Evolutionary conservation across 2,797 vertebrate species (phyloP).

Genomic region (Alectoris magna): DNA sequence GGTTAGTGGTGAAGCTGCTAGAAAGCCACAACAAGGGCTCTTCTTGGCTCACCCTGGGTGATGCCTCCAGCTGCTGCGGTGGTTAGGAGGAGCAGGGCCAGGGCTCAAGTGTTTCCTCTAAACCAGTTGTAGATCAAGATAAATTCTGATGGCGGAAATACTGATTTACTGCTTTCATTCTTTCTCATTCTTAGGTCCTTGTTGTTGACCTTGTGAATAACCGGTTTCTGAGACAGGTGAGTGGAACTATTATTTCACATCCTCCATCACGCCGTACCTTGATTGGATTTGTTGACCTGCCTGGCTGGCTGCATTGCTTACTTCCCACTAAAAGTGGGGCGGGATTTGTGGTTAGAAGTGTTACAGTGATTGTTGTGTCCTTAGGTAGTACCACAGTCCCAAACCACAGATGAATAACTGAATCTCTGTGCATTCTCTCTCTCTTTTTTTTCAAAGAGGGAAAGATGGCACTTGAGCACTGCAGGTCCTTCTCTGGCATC

Average conservation of each 20-base stretch:
- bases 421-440: background rate
- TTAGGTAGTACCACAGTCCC: background rate
- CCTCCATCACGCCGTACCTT: background rate
- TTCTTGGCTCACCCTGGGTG: background rate
- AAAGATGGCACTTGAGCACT: background rate
- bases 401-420: background rate
- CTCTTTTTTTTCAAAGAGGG: background rate
- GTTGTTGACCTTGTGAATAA: constrained; percentile 95
- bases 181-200: constrained; percentile 85
- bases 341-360: background rate
- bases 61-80: background rate
- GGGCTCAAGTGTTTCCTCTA: background rate
- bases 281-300: background rate
- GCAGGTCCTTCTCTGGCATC: background rate
- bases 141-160: background rate
- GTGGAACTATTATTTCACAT: background rate
- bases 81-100: background rate
- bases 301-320: background rate
- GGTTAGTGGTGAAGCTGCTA: background rate
- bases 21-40: constrained; percentile 11
- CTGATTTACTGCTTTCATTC: background rate
- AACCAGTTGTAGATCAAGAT: background rate
- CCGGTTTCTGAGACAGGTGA: constrained; percentile 95
- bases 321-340: accelerated
- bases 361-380: background rate